Conservation (phyloP, 2,888 invertebrate genomes). For the Epirrita christyi region DNA sequence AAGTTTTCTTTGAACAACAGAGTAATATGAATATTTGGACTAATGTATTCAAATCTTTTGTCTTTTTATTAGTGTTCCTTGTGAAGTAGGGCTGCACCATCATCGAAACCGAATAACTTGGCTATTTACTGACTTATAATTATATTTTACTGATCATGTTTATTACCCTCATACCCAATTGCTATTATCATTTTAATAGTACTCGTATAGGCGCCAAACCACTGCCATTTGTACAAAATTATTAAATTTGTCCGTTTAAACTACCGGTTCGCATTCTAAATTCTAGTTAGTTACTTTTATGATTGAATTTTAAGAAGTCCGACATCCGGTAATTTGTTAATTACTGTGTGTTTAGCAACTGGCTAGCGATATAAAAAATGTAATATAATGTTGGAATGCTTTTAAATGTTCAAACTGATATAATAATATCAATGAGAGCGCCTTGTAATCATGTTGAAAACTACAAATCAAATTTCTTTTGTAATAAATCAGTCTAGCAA, state of each 20-base stretch:
- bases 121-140: too few relatives aligned
- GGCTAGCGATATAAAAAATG: conserved; percentile 23
- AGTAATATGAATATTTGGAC: too few relatives aligned
- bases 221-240: conserved; percentile 10
- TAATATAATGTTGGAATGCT: conserved; percentile 20
- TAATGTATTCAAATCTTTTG: too few relatives aligned
- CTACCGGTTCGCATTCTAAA: conserved; percentile 18
- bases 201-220: neutral
- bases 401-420: conserved; percentile 22
- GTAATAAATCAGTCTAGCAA: conserved; percentile 25
- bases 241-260: conserved; percentile 18
- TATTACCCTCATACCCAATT: too few relatives aligned
- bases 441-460: conserved; percentile 12
- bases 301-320: conserved; percentile 34
- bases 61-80: too few relatives aligned
- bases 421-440: conserved; percentile 10
- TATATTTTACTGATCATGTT: too few relatives aligned
- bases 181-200: neutral
- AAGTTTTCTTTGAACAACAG: too few relatives aligned
- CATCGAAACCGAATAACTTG: too few relatives aligned
- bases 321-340: conserved; percentile 40
- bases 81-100: too few relatives aligned
- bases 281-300: conserved; percentile 29
- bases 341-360: conserved; percentile 33
- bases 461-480: conserved; percentile 21